phyloP scores from a whole-genome alignment of 2,113 vertebrate species.

The Burhinus bistriatus region DNA sequence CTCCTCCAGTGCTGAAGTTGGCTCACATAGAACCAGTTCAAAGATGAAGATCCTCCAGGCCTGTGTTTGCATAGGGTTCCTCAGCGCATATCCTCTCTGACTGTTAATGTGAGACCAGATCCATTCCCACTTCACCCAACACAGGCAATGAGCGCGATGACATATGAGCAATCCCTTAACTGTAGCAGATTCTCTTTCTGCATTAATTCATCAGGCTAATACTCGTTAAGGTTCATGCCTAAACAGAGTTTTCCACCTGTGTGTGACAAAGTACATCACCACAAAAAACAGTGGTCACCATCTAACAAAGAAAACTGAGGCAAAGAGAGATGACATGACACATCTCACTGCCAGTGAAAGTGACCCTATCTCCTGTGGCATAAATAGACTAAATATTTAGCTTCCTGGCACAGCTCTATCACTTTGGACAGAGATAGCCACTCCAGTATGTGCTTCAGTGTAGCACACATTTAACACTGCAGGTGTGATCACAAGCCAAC shows the following conservation, averaged over 20 bases:
- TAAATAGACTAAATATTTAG: fast-evolving
- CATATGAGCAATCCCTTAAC: neutral
- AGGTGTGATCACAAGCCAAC: neutral
- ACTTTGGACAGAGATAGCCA: neutral
- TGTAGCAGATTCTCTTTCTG: neutral
- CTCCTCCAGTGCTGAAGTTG: neutral
- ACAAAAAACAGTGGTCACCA: neutral
- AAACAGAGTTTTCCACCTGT: neutral
- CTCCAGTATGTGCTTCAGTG: neutral
- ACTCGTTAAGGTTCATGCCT: neutral
- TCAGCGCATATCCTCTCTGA: neutral
- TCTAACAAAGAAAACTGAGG: neutral
- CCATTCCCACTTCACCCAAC: neutral
- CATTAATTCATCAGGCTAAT: neutral
- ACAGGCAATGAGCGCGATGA: neutral
- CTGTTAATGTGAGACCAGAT: neutral
- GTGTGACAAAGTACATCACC: neutral
- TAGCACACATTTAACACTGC: neutral
- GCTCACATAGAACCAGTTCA: neutral
- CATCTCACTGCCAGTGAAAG: neutral
- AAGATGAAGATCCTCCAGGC: neutral
- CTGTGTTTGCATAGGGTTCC: neutral
- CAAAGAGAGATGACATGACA: neutral
- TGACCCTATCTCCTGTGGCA: neutral
- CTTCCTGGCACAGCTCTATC: neutral